These are phyloP conservation scores for Arenaria interpres DNA, from an alignment of 2,113 vertebrate genomes.

Conservation along the genomic window DNA sequence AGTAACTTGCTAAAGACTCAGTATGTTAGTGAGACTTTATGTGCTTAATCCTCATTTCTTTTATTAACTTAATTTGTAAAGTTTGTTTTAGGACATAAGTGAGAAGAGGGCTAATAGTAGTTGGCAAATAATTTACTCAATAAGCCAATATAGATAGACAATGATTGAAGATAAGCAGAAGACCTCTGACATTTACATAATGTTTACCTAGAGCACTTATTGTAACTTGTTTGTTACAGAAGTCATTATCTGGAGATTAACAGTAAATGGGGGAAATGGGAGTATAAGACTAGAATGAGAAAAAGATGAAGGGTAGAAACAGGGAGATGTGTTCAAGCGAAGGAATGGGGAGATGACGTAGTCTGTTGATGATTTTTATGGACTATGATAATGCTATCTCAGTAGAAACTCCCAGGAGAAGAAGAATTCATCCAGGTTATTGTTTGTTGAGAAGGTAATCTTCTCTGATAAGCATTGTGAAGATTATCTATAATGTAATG, in stretches of 20 bases:
- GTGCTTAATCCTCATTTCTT: neutral
- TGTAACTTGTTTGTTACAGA: slow-evolving; percentile 10
- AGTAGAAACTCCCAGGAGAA: neutral
- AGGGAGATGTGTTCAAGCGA: neutral
- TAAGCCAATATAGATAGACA: neutral
- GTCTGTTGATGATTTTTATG: neutral
- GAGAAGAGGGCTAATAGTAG: neutral
- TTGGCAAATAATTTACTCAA: neutral
- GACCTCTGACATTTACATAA: neutral
- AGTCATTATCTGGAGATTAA: neutral
- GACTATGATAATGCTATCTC: neutral
- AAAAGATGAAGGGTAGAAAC: neutral
- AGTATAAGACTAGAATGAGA: neutral
- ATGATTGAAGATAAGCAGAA: slow-evolving; percentile 7
- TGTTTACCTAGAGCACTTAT: neutral
- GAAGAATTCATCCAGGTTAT: neutral
- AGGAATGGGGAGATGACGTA: neutral
- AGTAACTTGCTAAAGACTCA: neutral
- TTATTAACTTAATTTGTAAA: neutral
- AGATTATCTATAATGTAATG: neutral
- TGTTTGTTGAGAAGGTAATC: slow-evolving; percentile 21
- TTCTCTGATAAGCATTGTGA: neutral
- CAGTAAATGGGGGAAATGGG: neutral
- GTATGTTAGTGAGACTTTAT: neutral
- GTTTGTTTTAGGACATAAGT: neutral